Evolutionary conservation across 1,140 invertebrate genomes (phyloP).

Genomic region (Euwallacea fornicatus): DNA sequence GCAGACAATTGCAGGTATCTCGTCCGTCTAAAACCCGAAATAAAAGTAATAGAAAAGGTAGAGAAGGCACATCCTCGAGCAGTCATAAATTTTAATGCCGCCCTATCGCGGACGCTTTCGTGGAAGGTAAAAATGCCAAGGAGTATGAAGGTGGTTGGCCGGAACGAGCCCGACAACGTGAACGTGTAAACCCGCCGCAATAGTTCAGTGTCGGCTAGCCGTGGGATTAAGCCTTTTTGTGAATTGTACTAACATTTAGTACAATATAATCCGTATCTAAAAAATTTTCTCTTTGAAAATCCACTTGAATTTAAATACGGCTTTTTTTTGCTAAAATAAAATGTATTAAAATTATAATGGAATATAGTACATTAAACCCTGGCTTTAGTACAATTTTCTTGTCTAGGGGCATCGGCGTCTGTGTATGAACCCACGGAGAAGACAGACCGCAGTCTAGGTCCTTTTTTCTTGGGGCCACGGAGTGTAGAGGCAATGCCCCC

Average conservation of each 20-base stretch:
- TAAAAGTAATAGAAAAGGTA: conserved; percentile 15
- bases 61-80: conserved; percentile 12
- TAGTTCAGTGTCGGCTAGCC: conserved; percentile 14
- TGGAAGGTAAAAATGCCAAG: conserved; percentile 28
- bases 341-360: not conserved
- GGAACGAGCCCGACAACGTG: not conserved
- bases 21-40: not conserved
- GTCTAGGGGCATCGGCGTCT: not conserved
- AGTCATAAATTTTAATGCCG: conserved; percentile 23
- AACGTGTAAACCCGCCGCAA: conserved; percentile 1
- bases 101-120: conserved; percentile 19
- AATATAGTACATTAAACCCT: not conserved
- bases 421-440: conserved; percentile 7
- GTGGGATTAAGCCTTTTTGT: no score
- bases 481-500: conserved; percentile 19
- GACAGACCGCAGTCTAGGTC: conserved; percentile 17
- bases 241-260: no score
- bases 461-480: conserved; percentile 12
- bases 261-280: no score
- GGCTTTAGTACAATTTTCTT: conserved; percentile 10
- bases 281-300: no score
- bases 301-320: no score
- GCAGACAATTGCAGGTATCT: not conserved
- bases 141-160: conserved; percentile 23
- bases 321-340: not conserved